Evolutionary conservation across 2,888 invertebrate genomes (phyloP), one percentile per base, ranked within the genome.

Genomic region (Ormyrus pomaceus): DNA sequence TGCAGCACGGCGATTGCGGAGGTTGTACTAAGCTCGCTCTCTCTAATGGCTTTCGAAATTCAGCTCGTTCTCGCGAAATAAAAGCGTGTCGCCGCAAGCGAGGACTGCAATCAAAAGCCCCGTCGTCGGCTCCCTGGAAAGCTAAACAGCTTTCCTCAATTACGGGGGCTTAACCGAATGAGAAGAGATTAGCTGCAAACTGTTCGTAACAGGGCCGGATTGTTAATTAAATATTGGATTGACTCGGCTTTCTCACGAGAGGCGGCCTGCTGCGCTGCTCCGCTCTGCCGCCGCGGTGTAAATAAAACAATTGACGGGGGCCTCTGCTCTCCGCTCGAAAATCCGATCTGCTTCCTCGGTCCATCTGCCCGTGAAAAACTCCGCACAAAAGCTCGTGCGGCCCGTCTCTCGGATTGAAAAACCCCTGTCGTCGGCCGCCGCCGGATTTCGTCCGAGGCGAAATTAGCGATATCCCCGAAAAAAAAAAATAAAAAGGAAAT

Each of bases 21-120:
- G 64, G 58, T 65, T 71, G 69, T 56, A 58, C 48, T 56, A 65
- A 76, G 58, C 79, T n/a, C 50, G 0, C 2, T 8, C 75, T 82
- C 68, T 73, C 79, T 77, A 64, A 66, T n/a, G 9, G 13, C 9
- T 19, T 19, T 7, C 76, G 69, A 76, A 53, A 45, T 55, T 19
- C 13, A 19, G 13, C 50, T 13, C n/a, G 46, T 6, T 6, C 34
- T 6, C 34, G 34, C 45, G n/a, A 55, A 9, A 8, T 55, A 58
- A 2, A 34, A 45, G 48, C 45, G 11, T n/a, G 56, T 10, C 56
- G 45, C n/a, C 62, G 5, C 4, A 11, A 8, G 45, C 46, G 46
- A 9, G 5, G 11, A 46, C 45, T 45, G 58, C 6, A 10, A 58
- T 8, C 53, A 62, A 62, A 72, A 62, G 53, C 53, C 53, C 2